Base-by-base conservation (phyloP, 2,797 vertebrate genomes). In the Phoxinus dragarum region DNA sequence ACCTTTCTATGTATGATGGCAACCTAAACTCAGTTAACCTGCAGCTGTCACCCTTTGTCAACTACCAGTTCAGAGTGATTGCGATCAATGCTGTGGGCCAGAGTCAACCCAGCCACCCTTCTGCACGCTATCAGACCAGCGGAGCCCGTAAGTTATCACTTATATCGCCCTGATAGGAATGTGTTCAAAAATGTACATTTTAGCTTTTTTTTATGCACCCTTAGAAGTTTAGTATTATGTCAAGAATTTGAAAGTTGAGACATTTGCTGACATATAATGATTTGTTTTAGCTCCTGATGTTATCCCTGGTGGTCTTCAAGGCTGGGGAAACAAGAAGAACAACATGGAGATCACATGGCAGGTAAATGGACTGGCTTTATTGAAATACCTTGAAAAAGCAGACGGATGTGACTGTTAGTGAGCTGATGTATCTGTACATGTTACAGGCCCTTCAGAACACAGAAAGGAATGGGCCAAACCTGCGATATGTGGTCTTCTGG, bases 341-440 rank as follows among this genome's bases (percentile, higher is more conserved):
- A 99, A 98, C 88, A 99, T 99, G 97, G 97, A 99, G 91, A 99
- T 99, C 91, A 97, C 94, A 0, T 99, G 98, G 98, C 97, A 96
- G 88, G 98, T 99, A 91, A 96, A 78, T 59, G 3, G 44, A 81
- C 7, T 40, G 31, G n/a, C 5, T 9, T 23, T 38, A 31, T 31
- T 27, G 2, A 66, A 31, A 12, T 77, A 17, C 21, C 14, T 80
- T 21, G 4, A 56, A 40, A 82, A 73, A 42, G 6, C 16, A 11
- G 6, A 73, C 7, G 5, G 66, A 12, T 81, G 14, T 56, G 16
- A 56, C n/a, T n/a, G 1, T 19, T 42, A 52, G 1, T 61, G 23
- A 73, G 8, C 14, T 66, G n/a, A 79, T 74, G 2, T 11, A 40
- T 75, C 14, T 81, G 14, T 88, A 40, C 27, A 10, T 61, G 82